Percentiles rank a stretch among this genome's conserved stretches.
phyloP scores from a whole-genome alignment of 2,113 vertebrate species.

The Scomber japonicus region DNA sequence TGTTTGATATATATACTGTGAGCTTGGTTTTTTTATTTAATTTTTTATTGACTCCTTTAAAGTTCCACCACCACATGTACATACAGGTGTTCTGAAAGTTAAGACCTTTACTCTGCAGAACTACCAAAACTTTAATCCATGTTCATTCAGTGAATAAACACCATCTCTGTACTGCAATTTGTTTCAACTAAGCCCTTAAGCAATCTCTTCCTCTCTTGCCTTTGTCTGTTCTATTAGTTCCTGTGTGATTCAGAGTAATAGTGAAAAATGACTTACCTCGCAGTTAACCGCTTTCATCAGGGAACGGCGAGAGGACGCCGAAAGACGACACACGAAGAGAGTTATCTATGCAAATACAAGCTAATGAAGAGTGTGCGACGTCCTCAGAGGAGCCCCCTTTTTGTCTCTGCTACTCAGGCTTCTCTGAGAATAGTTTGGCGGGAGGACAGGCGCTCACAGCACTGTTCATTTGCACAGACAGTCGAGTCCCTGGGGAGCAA shows the following conservation, averaged over 20 bases:
- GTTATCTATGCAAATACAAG: conserved; percentile 62
- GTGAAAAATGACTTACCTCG: conserved; percentile 47
- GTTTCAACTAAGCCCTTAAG: conserved; percentile 24
- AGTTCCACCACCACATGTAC: not conserved
- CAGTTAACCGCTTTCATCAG: conserved; percentile 32
- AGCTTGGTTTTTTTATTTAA: not conserved
- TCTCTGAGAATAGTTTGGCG: conserved; percentile 30
- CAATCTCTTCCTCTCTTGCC: conserved; percentile 3
- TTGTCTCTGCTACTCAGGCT: conserved; percentile 45
- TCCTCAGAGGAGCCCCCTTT: conserved; percentile 35
- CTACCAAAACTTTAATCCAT: not conserved
- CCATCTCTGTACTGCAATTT: conserved; percentile 14
- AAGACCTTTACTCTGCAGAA: not conserved
- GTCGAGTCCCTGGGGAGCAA: conserved; percentile 22
- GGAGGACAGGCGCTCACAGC: conserved; percentile 24
- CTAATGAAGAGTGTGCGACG: conserved; percentile 67
- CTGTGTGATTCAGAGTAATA: conserved; percentile 27
- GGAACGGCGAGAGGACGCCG: not conserved
- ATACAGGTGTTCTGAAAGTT: not conserved
- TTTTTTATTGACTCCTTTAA: not conserved
- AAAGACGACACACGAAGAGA: conserved; percentile 30
- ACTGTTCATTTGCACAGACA: conserved; percentile 45
- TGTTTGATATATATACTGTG: not conserved
- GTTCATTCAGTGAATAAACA: not conserved
- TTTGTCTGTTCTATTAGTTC: conserved; percentile 19